phyloP scores from a whole-genome alignment of 2,113 vertebrate species.

The Xerus inauris region DNA sequence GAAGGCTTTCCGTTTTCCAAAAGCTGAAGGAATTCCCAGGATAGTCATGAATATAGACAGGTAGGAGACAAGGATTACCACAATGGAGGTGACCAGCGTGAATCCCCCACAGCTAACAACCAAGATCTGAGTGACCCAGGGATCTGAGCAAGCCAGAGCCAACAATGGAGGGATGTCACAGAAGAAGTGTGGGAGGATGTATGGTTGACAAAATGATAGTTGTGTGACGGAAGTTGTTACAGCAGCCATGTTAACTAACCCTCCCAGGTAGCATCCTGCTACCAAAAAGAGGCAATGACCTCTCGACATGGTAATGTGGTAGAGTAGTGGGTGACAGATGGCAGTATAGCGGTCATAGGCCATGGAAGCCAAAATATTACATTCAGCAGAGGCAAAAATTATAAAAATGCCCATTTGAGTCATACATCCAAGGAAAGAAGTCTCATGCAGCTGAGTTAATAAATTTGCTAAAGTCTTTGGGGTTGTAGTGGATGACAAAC shows the following conservation, averaged over 20 bases:
- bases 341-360: slow-evolving; percentile 85
- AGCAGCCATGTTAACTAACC: slow-evolving; percentile 66
- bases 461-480: slow-evolving; percentile 82
- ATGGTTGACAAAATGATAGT: slow-evolving; percentile 80
- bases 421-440: slow-evolving; percentile 81
- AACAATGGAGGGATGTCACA: slow-evolving; percentile 83
- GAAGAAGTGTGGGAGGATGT: slow-evolving; percentile 74
- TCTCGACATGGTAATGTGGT: slow-evolving; percentile 79
- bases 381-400: slow-evolving; percentile 83
- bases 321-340: slow-evolving; percentile 84
- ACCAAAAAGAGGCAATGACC: slow-evolving; percentile 65
- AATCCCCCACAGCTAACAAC: slow-evolving; percentile 43
- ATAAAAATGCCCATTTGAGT: slow-evolving; percentile 80
- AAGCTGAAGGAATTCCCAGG: slow-evolving; percentile 59
- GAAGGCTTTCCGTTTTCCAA: slow-evolving; percentile 60
- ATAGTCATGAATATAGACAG: slow-evolving; percentile 43
- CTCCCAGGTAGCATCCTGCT: slow-evolving; percentile 71
- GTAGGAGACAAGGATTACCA: slow-evolving; percentile 62
- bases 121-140: slow-evolving; percentile 65
- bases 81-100: slow-evolving; percentile 37
- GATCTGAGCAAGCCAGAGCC: slow-evolving; percentile 79
- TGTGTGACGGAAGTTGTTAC: slow-evolving; percentile 70
- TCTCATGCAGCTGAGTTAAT: slow-evolving; percentile 64
- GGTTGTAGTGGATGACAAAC: slow-evolving; percentile 83
- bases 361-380: slow-evolving; percentile 84